These are phyloP conservation scores for Psittacus erithacus DNA, from an alignment of 2,113 vertebrate species.

Conservation along the genomic window DNA sequence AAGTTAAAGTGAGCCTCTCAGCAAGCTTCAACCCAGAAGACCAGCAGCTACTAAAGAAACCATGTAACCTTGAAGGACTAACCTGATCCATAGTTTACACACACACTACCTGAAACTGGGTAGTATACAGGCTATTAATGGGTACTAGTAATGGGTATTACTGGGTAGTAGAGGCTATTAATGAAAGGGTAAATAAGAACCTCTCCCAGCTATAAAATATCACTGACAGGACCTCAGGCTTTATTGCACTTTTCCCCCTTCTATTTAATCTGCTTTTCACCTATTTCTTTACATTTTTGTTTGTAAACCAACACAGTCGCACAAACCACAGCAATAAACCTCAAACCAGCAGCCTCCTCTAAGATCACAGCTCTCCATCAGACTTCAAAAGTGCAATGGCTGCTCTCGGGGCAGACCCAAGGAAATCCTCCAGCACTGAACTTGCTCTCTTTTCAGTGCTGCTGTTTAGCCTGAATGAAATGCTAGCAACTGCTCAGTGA, in stretches of 20 bases:
- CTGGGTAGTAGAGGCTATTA: not conserved
- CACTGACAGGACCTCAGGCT: not conserved
- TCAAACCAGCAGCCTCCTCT: not conserved
- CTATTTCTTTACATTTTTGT: not conserved
- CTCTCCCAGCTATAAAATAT: not conserved
- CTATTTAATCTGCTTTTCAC: not conserved
- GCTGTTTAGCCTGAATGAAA: not conserved
- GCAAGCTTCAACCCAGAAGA: not conserved
- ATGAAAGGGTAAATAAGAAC: not conserved
- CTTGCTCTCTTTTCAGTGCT: not conserved
- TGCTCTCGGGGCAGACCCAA: not conserved
- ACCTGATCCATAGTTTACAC: not conserved
- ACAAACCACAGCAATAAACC: not conserved
- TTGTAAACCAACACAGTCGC: not conserved
- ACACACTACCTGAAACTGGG: not conserved
- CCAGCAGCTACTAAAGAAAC: not conserved
- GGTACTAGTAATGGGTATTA: too few relatives aligned
- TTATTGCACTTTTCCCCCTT: not conserved
- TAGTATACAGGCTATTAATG: not conserved
- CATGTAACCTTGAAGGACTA: not conserved
- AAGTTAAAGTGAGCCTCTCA: not conserved
- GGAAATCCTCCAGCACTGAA: not conserved
- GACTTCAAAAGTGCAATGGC: not conserved
- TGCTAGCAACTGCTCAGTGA: not conserved
- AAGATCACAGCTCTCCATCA: too few relatives aligned